Base-by-base conservation (phyloP, 1,140 invertebrate genomes). In the Coptotermes formosanus region DNA sequence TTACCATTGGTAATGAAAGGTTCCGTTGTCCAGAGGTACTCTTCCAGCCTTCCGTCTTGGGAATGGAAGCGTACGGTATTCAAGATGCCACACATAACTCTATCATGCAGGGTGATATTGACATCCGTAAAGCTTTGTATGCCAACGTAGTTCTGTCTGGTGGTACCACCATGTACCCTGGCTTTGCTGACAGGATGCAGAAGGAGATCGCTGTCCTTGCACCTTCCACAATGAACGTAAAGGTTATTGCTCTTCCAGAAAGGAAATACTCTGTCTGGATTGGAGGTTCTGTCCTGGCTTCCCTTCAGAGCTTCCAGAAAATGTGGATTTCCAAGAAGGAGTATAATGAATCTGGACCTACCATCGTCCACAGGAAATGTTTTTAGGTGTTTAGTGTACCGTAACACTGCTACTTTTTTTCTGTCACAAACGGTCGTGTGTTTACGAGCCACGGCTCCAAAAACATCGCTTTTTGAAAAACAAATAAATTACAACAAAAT, bases 271-370 rank as follows among this genome's bases (percentile, higher is more conserved):
- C 95, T 52, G 94, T 96, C 89, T 97, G 96, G 96, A 97, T 97
- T 92, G 95, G 96, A 89, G 96, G 96, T 87, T 97, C 96, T 88
- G 97, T 97, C 90, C 92, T 97, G 88, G 96, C 96, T 83, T 97
- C 96, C 12, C 92, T 97, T 44, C 96, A 96, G 88, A 97, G 96
- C 91, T 97, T 97, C 96, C 96, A 97, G 91, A 95, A 96, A 92
- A 97, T 97, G 96, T 98, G 97, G 97, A 98, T 98, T 93, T 97
- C 96, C 90, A 98, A 98, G 91, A 96, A 98, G 92, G 97, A 98
- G 91, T 98, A 98, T 92, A 97, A 98, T 92, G 97, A 98, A 91
- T 97, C 96, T 89, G 97, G 97, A 88, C 97, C 97, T 88, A 96
- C 95, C 90, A 98, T 98, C 91, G 97, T 98, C 88, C 97, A 98